Conservation (phyloP, 2,113 vertebrate genomes). For the Cebus imitator region DNA sequence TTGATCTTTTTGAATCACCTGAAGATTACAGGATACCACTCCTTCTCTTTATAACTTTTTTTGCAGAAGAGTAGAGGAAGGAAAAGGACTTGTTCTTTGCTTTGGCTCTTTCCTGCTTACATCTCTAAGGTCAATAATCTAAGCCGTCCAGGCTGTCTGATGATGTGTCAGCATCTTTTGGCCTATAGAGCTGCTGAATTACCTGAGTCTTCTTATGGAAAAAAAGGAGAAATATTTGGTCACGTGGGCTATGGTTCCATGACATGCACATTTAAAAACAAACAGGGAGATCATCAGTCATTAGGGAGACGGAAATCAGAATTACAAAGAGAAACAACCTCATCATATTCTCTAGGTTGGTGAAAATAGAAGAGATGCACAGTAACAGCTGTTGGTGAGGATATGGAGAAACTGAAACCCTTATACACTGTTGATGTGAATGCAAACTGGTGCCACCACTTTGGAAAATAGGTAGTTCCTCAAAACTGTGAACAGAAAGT, state of each 20-base stretch:
- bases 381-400: neutral
- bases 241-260: neutral
- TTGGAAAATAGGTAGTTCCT: neutral
- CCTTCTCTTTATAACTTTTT: neutral
- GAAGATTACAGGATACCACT: neutral
- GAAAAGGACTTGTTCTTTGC: neutral
- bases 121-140: neutral
- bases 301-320: neutral
- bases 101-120: neutral
- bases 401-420: neutral
- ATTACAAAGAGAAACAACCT: neutral
- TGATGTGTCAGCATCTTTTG: neutral
- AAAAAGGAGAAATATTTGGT: neutral
- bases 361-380: neutral
- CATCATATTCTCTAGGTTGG: neutral
- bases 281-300: neutral
- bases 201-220: neutral
- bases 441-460: neutral
- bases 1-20: neutral
- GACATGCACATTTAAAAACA: neutral
- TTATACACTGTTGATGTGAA: rapidly evolving
- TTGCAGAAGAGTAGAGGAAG: neutral
- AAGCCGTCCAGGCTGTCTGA: neutral
- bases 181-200: neutral
- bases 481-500: neutral